Base-by-base conservation (phyloP, 2,888 invertebrate species). In the Dimorphilus gyrociliatus region DNA sequence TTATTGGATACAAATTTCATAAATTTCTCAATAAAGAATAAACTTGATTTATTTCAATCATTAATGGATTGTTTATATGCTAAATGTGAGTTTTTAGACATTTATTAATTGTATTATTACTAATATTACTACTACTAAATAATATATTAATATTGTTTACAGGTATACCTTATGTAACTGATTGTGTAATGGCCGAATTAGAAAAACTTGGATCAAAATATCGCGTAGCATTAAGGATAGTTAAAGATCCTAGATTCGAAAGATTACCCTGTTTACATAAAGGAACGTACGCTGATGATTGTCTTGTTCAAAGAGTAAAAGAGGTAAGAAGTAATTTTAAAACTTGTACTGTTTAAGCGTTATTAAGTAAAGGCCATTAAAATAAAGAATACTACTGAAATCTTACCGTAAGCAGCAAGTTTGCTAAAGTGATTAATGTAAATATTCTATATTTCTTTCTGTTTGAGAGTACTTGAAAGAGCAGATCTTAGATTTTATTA, bases 41-140 rank as follows among this genome's bases (percentile, higher is more conserved):
- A 94, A 67, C 66, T 99, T 40, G 97, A 99, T 54, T 78, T 99
- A 23, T 74, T 90, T 32, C 81, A 88, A 51, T 81, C 81, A 41
- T 88, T 97, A 85, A 94, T 94, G 92, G 90, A 97, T 51, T 97
- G 94, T 60, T 68, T 99, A 4, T 92, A 90, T 64, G 97, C 94
- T 1, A 97, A 97, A 66, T 72, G 74, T 72, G 53, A 60, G 64
- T 50, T 16, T 21, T 10, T 21, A 21, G n/a, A n/a, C n/a, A n/a
- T n/a, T n/a, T n/a, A n/a, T n/a, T n/a, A n/a, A n/a, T n/a, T n/a
- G n/a, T n/a, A n/a, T n/a, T n/a, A n/a, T n/a, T n/a, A n/a, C n/a
- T n/a, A n/a, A n/a, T n/a, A n/a, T n/a, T n/a, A n/a, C n/a, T n/a
- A n/a, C n/a, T n/a, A n/a, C n/a, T n/a, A n/a, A n/a, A n/a, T n/a